Base-by-base conservation (phyloP, 1,140 invertebrate genomes). In the Neodiprion fabricii region DNA sequence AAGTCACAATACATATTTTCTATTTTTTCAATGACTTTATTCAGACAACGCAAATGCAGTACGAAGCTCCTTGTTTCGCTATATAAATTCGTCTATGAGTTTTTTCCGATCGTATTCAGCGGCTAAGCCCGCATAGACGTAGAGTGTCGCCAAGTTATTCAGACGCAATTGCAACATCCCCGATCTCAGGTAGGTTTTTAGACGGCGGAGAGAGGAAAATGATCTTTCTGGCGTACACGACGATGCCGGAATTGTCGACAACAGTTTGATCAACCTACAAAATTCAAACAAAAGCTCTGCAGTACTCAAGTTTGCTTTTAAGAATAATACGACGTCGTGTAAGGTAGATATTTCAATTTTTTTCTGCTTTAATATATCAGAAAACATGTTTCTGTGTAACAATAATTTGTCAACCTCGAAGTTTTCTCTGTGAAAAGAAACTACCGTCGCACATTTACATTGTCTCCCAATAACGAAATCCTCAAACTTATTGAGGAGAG, bases 181-280 rank as follows among this genome's bases (percentile, higher is more conserved):
- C 28, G 77, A 77, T 71, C 75, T 70, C 48, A 79, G 53, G 65
- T 77, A 79, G 4, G 67, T 72, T 76, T 79, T 79, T 3, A 79
- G 14, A 53, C 75, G 71, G 7, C 71, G 73, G 7, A 79, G 66
- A 7, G 74, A 61, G 50, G 73, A 75, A 74, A 77, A 77, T 40
- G 71, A 75, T 49, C 77, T 75, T 40, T 79, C 74, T 48, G 76
- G 74, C 2, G 76, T 74, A 50, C 76, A 77, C n/a, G 76, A 75
- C 28, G 74, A 77, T 47, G 75, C 78, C 12, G 74, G 78, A 70
- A 76, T 72, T 7, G 76, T 77, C 48, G 75, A 50, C 12, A 79
- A 65, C 40, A 50, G 28, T 48, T 65, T 73, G 17, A 75, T 48
- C 40, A 73, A 67, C 66, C 66, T 73, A 17, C 50, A 17, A 67